Percentiles rank a stretch among this genome's conserved stretches.
These are phyloP conservation scores for Machimus rusticus DNA, from an alignment of 2,888 invertebrate species.

Conservation along the genomic window DNA sequence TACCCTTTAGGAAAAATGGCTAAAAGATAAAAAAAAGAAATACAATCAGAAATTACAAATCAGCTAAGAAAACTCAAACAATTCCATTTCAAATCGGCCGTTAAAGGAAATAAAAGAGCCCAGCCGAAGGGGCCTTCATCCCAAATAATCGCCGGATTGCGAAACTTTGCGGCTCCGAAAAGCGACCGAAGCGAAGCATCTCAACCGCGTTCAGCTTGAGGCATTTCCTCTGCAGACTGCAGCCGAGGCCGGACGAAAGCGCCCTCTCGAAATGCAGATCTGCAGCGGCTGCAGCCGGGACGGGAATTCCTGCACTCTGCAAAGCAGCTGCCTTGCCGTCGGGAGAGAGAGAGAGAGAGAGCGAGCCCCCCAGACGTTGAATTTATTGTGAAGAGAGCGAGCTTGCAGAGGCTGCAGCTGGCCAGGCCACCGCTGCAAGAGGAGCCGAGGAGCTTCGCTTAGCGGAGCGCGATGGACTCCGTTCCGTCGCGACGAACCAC, in stretches of 20 bases:
- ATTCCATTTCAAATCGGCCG: neutral
- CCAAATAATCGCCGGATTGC: neutral
- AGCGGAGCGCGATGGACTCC: neutral
- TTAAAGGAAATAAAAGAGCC: neutral
- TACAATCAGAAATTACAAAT: neutral
- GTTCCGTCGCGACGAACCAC: neutral
- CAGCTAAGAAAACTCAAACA: neutral
- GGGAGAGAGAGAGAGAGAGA: neutral
- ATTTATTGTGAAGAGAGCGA: neutral
- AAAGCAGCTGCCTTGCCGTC: too few relatives aligned
- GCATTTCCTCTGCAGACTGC: neutral
- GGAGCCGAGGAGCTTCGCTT: neutral
- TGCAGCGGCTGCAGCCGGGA: neutral
- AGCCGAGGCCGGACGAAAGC: neutral
- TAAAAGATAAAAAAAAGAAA: too few relatives aligned
- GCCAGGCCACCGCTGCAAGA: neutral
- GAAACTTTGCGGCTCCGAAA: neutral
- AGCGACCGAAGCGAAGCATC: neutral
- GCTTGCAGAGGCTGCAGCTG: neutral
- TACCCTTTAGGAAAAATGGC: too few relatives aligned
- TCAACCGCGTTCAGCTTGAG: neutral
- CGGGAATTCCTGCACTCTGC: neutral
- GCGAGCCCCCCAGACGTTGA: neutral
- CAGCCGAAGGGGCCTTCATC: neutral
- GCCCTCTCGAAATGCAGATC: neutral